phyloP scores from a whole-genome alignment of 1,140 invertebrate genomes.

The Bradynema listronoti region DNA sequence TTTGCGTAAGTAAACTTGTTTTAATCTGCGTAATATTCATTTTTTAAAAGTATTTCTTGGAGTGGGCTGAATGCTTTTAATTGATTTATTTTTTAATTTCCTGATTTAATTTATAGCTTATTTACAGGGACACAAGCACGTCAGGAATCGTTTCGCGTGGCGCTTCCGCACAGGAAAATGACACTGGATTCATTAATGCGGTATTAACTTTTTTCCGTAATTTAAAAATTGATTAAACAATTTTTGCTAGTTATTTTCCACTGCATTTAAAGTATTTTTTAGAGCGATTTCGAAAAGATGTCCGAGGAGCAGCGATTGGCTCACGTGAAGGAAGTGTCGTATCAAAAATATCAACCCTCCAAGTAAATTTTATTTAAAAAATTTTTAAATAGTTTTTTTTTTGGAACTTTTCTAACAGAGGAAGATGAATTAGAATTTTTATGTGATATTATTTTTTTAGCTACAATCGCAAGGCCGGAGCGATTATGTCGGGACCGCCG shows the following conservation, averaged over 20 bases:
- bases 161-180: background rate
- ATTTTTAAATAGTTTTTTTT: slow-evolving; percentile 17
- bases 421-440: background rate
- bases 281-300: slow-evolving; percentile 77
- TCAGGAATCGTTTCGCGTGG: slow-evolving; percentile 36
- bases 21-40: background rate
- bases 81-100: background rate
- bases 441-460: slow-evolving; percentile 26
- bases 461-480: slow-evolving; percentile 24
- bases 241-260: background rate
- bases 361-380: slow-evolving; percentile 67
- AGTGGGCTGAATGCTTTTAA: background rate
- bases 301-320: slow-evolving; percentile 93
- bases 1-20: background rate
- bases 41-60: background rate
- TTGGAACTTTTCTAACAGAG: background rate
- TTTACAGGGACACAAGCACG: slow-evolving; percentile 43
- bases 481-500: slow-evolving; percentile 71
- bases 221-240: slow-evolving; percentile 11
- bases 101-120: background rate
- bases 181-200: slow-evolving; percentile 30
- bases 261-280: too few species aligned
- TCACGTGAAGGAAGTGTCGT: slow-evolving; percentile 91
- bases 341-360: slow-evolving; percentile 87
- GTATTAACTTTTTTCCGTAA: slow-evolving; percentile 16